These are phyloP conservation scores for Pammene fasciana DNA, from an alignment of 2,888 invertebrate species.

Conservation along the genomic window DNA sequence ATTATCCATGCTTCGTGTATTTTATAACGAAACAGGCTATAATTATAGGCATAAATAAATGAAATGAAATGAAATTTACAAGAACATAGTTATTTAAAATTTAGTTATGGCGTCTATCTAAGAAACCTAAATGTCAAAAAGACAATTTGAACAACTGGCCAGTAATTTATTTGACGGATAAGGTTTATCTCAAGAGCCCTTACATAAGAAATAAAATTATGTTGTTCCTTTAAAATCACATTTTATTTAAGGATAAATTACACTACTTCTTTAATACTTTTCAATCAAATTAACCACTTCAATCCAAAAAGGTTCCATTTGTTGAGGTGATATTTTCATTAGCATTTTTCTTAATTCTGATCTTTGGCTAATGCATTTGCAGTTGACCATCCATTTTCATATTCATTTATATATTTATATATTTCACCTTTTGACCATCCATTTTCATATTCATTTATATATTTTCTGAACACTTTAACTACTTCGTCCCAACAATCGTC, in stretches of 20 bases:
- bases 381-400: constrained; percentile 12
- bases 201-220: not conserved
- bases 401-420: too few species aligned
- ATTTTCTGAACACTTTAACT: constrained; percentile 12
- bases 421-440: constrained; percentile 1
- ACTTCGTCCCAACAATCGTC: constrained; percentile 23
- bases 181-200: not conserved
- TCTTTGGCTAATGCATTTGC: constrained; percentile 5
- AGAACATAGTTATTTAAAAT: not conserved
- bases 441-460: constrained; percentile 13
- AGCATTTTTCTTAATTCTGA: not conserved
- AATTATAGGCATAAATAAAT: too few species aligned
- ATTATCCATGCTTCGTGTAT: constrained; percentile 1
- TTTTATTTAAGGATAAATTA: not conserved
- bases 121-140: not conserved
- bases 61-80: not conserved
- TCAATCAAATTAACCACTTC: constrained; percentile 6
- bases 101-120: not conserved
- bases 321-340: constrained; percentile 7
- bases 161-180: not conserved
- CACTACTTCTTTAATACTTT: not conserved
- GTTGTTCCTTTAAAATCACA: not conserved
- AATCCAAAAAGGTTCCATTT: constrained; percentile 9
- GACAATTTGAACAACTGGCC: constrained; percentile 2
- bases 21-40: not conserved